Base-by-base conservation (phyloP, 2,888 invertebrate species). In the Orthosia incerta region DNA sequence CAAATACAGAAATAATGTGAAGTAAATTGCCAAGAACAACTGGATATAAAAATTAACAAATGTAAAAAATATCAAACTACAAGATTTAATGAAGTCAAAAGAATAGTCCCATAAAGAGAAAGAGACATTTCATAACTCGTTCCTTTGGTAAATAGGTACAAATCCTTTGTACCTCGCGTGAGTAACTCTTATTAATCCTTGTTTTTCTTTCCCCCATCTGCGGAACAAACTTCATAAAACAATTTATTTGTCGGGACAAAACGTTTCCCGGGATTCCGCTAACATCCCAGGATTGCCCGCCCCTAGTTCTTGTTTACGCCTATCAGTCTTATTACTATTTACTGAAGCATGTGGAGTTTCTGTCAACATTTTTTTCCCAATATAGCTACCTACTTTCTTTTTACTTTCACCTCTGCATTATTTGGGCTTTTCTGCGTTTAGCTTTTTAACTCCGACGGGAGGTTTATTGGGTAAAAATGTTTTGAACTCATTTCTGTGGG, bases 221-320 rank as follows among this genome's bases (percentile, higher is more conserved):
- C 51, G 46, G 31, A 60, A 65, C 61, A 63, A 79, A 83, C 66
- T 83, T 80, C 64, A 83, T 83, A 68, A 83, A 71, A 81, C 80
- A 75, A 81, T 83, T 73, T 69, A 61, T 79, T 83, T 80, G 80
- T 68, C 50, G 18, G 56, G 53, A 83, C 70, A 80, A 79, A 83
- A 50, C 66, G 46, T 31, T 71, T 71, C 51, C 68, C 80, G 68
- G 68, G 45, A 80, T 74, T 26, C 56, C 56, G 68, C 51, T 48
- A 62, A 63, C 16, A 20, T 65, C 51, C 50, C 62, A 57, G 67
- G 23, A 51, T 61, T 60, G 64, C 45, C 23, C 63, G 39, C 56
- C 74, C 67, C 70, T 84, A 74, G 61, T 64, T 67, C 69, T 64
- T 72, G 82, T 82, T 82, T 75, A 66, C 57, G 67, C 20, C 70